These are phyloP conservation scores for Cyphomyrus plagiostoma DNA, from an alignment of 2,113 vertebrate genomes.

Conservation along the genomic window DNA sequence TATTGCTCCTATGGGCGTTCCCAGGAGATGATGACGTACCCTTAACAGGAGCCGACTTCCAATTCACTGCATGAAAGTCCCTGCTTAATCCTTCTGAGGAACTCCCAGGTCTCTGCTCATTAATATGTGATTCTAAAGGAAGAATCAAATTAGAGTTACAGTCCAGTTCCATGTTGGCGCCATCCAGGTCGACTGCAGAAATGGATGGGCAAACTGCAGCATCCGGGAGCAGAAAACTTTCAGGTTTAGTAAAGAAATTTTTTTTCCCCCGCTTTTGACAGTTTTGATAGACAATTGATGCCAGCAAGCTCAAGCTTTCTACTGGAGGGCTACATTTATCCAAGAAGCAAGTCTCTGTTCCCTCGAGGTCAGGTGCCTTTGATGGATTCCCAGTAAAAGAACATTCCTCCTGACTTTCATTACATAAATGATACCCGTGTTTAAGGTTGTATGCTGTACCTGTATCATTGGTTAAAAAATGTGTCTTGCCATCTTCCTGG, in stretches of 20 bases:
- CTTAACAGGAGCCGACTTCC: background rate
- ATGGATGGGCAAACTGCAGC: background rate
- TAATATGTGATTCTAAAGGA: slow-evolving; percentile 11
- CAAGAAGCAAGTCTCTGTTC: background rate
- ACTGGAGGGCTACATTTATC: background rate
- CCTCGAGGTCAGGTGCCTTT: background rate
- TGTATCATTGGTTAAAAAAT: background rate
- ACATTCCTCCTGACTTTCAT: background rate
- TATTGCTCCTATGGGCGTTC: background rate
- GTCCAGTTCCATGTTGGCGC: slow-evolving; percentile 34
- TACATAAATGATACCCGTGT: background rate
- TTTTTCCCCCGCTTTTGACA: background rate
- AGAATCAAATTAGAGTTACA: slow-evolving; percentile 44
- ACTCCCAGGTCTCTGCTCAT: background rate
- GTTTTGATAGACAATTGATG: background rate
- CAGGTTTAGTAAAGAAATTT: background rate
- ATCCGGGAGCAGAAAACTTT: background rate
- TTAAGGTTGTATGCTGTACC: background rate
- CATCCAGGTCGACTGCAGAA: background rate
- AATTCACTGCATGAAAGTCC: background rate
- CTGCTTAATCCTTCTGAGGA: background rate
- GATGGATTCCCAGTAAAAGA: background rate
- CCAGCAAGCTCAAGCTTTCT: background rate
- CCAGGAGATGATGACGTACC: background rate
- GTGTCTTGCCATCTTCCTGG: background rate